phyloP scores from a whole-genome alignment of 1,140 invertebrate genomes.

The Chrysoperla carnea region DNA sequence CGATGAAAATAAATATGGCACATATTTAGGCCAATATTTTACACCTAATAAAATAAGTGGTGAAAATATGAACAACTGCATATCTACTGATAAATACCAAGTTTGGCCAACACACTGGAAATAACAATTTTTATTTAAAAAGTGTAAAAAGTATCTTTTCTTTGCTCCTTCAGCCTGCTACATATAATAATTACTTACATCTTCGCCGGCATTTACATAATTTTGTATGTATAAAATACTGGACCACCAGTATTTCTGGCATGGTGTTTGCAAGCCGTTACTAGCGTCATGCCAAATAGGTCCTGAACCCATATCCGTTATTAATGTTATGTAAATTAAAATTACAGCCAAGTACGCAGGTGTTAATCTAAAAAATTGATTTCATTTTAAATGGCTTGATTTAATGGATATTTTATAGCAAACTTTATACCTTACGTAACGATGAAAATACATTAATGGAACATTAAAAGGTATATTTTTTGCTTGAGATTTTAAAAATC shows the following conservation, averaged over 20 bases:
- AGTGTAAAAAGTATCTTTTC: too few relatives aligned
- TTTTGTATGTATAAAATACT: slow-evolving; percentile 28
- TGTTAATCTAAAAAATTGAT: too few relatives aligned
- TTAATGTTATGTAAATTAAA: too few relatives aligned
- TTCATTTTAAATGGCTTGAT: too few relatives aligned
- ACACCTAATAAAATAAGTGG: slow-evolving; percentile 20
- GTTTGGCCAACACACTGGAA: slow-evolving; percentile 22
- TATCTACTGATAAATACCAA: slow-evolving; percentile 25
- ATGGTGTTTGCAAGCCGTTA: slow-evolving; percentile 12
- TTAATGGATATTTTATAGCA: too few relatives aligned
- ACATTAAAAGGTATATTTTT: too few relatives aligned
- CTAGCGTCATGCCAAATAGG: slow-evolving; percentile 10
- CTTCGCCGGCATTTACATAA: slow-evolving; percentile 19
- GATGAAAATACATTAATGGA: too few relatives aligned
- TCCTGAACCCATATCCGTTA: too few relatives aligned
- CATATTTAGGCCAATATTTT: slow-evolving; percentile 7
- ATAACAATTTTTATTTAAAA: neutral
- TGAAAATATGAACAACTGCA: slow-evolving; percentile 21
- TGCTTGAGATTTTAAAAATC: too few relatives aligned
- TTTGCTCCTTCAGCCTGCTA: too few relatives aligned
- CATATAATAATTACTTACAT: slow-evolving; percentile 11
- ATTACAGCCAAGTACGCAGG: too few relatives aligned
- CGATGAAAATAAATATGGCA: neutral
- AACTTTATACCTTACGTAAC: too few relatives aligned
- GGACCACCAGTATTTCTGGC: slow-evolving; percentile 28